A percentile compares a stretch with the other conserved stretches of the same genome.
Evolutionary conservation across 2,113 vertebrate genomes (phyloP).

Genomic region (Pogonocichla stellata): DNA sequence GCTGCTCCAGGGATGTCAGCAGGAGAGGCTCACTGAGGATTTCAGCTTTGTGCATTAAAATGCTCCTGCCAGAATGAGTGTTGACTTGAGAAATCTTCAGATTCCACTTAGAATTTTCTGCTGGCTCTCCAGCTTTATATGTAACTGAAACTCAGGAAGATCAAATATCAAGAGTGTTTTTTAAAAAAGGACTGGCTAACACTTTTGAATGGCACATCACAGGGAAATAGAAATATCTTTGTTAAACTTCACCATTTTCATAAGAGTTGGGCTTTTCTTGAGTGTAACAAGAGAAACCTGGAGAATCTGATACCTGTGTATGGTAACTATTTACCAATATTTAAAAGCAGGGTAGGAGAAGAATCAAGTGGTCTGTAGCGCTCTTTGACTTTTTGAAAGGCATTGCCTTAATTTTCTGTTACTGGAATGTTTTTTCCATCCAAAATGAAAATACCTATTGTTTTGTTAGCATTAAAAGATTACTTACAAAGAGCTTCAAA

Average conservation of each 20-base stretch:
- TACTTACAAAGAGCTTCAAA: not conserved
- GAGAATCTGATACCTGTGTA: not conserved
- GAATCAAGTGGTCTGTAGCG: not conserved
- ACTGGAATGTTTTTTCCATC: not conserved
- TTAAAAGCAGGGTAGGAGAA: not conserved
- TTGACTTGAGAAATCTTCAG: conserved; percentile 64
- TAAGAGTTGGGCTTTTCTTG: not conserved
- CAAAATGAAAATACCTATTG: conserved; percentile 7
- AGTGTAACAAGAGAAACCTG: not conserved
- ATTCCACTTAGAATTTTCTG: conserved; percentile 54
- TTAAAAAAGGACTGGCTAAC: not conserved
- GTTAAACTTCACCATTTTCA: conserved; percentile 23
- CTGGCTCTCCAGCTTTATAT: conserved; percentile 22
- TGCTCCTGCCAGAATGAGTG: conserved; percentile 21
- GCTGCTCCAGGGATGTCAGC: not conserved
- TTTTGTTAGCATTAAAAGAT: conserved; percentile 30
- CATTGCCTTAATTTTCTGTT: not conserved
- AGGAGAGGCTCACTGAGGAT: not conserved
- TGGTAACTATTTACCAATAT: not conserved
- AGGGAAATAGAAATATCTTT: conserved; percentile 28
- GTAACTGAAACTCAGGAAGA: conserved; percentile 38
- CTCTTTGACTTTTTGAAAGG: not conserved
- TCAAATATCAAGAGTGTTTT: conserved; percentile 47
- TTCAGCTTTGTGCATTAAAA: conserved; percentile 41
- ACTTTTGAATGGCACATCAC: conserved; percentile 37